Base-by-base conservation (phyloP, 2,797 vertebrate genomes). In the Jordanella pulchra region DNA sequence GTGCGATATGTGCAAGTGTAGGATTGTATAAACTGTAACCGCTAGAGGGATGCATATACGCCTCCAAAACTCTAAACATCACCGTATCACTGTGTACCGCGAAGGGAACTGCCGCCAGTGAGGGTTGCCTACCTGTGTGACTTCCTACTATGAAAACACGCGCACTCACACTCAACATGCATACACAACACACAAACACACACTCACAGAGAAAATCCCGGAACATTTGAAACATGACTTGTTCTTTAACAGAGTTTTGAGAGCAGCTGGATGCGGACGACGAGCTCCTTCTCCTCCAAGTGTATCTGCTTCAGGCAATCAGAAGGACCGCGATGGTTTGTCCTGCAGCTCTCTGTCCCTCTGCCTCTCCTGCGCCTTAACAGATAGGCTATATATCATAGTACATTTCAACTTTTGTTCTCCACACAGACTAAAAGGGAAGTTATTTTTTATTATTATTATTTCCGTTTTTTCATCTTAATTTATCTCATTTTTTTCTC, bases 41-140 rank as follows among this genome's bases (percentile, higher is more conserved):
- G 74, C 95, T 94, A 95, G 95, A 94, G 95, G 95, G 95, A 94
- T 89, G 90, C 94, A 89, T 84, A 79, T 72, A 84, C 89, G 81
- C 89, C 73, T 85, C 81, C 86, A 75, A 87, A 91, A 91, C 78
- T 90, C 90, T 71, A 92, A 92, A 90, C 91, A 93, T 86, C 91
- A 94, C 95, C 94, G 94, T 94, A 94, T 93, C 94, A 94, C 91
- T 95, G 51, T 72, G 94, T 93, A 86, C 86, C 90, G 81, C 55
- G 50, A 84, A 94, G 88, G 92, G 91, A 92, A 87, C 87, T 90
- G 82, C 92, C 91, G 92, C 92, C 87, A 87, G 87, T 87, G 89
- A 91, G 90, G 89, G 89, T 92, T 90, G 89, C 92, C 95, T 96
- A 96, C 95, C 95, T 96, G 95, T 94, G 89, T 90, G 93, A 94